These are phyloP conservation scores for Aphrophora alni DNA, from an alignment of 2,888 invertebrate genomes.

Conservation along the genomic window DNA sequence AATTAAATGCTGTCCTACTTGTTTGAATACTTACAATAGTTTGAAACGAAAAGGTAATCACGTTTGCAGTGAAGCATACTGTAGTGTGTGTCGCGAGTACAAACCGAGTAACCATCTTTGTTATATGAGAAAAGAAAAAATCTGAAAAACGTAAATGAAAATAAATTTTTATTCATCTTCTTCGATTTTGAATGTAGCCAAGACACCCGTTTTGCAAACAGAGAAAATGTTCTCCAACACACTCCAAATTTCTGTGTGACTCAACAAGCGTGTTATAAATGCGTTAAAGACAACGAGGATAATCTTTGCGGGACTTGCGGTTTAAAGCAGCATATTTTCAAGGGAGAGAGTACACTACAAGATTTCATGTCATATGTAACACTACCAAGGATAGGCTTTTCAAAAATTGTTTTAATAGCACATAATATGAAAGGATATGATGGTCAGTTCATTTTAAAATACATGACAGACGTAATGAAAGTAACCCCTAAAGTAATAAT, in stretches of 20 bases:
- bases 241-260: background rate
- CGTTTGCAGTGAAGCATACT: background rate
- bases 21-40: too few relatives aligned
- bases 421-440: slow-evolving; percentile 11
- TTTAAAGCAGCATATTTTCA: background rate
- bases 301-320: background rate
- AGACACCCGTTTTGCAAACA: background rate
- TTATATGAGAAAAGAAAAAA: background rate
- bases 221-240: background rate
- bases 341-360: background rate
- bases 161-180: background rate
- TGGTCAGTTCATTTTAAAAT: background rate
- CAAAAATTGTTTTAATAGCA: background rate
- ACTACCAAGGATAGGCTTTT: background rate
- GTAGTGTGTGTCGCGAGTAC: background rate
- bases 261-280: background rate
- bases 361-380: background rate
- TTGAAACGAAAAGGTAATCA: background rate
- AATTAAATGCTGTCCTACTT: too few relatives aligned
- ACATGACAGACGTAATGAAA: slow-evolving; percentile 10
- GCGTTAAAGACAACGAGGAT: background rate
- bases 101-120: background rate
- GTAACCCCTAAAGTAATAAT: slow-evolving; percentile 7
- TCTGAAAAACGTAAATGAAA: too few relatives aligned
- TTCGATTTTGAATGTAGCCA: slow-evolving; percentile 17